These are phyloP conservation scores for Pantherophis vulpinus DNA, from an alignment of 2,797 vertebrate genomes.

Conservation along the genomic window DNA sequence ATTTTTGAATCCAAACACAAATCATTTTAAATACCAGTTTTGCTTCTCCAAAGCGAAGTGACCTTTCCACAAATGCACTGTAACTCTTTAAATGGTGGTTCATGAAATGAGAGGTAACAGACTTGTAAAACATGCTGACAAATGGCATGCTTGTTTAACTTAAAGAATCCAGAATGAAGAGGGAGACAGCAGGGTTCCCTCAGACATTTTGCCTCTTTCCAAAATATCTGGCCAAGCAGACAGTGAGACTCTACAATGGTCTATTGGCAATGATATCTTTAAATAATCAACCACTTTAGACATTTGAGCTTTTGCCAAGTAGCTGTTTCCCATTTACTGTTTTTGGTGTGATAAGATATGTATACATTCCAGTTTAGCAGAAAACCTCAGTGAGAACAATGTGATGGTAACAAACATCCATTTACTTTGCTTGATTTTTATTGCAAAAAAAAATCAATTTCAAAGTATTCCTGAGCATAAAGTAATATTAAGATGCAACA, in stretches of 20 bases:
- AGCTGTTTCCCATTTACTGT: conserved; percentile 26
- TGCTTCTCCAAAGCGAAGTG: conserved; percentile 37
- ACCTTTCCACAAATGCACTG: conserved; percentile 57
- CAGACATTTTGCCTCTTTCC: background rate
- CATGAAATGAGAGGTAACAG: conserved; percentile 44
- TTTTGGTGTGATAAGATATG: conserved; percentile 12
- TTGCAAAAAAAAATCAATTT: background rate
- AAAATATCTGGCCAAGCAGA: conserved; percentile 25
- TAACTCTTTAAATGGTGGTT: conserved; percentile 55
- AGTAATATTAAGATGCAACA: background rate
- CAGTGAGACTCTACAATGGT: conserved; percentile 31
- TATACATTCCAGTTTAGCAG: conserved; percentile 1
- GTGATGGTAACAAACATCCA: background rate
- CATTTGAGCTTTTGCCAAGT: conserved; percentile 7
- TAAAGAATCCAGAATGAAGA: conserved; percentile 44
- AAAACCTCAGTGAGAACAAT: conserved; percentile 7
- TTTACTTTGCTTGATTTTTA: background rate
- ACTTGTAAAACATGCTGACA: conserved; percentile 55
- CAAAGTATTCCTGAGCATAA: background rate
- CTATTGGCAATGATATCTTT: background rate
- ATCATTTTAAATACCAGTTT: conserved; percentile 35
- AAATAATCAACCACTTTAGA: conserved; percentile 39
- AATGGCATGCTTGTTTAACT: conserved; percentile 56
- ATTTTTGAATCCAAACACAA: conserved; percentile 42
- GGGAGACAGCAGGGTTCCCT: background rate